Evolutionary conservation across 2,888 invertebrate genomes (phyloP).

Genomic region (Lymantria dispar): DNA sequence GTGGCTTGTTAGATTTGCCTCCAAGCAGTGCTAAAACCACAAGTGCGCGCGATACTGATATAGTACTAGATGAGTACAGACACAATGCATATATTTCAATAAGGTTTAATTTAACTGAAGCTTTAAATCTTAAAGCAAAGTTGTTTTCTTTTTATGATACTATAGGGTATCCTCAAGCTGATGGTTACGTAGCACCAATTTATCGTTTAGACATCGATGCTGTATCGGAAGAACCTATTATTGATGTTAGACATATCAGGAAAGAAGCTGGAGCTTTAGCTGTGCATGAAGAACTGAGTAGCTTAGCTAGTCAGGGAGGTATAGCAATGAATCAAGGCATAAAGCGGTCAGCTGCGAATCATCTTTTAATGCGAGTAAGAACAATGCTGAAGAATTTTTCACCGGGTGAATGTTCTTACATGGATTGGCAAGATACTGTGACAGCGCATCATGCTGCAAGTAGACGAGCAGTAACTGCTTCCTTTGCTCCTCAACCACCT

Average conservation of each 20-base stretch:
- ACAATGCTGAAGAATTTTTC: conserved; percentile 65
- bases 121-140: conserved; percentile 54
- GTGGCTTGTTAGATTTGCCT: conserved; percentile 58
- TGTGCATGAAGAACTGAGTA: conserved; percentile 67
- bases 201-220: conserved; percentile 44
- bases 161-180: conserved; percentile 50
- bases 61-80: conserved; percentile 51
- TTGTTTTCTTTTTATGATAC: conserved; percentile 48
- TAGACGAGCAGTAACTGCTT: conserved; percentile 65
- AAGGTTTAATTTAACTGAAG: conserved; percentile 60
- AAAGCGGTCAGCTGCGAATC: conserved; percentile 69
- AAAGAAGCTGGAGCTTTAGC: conserved; percentile 65
- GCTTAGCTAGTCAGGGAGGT: conserved; percentile 53
- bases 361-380: conserved; percentile 59
- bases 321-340: conserved; percentile 68
- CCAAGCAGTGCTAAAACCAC: conserved; percentile 56
- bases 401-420: conserved; percentile 51
- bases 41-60: conserved; percentile 50
- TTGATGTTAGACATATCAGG: conserved; percentile 59
- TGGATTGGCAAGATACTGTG: conserved; percentile 66
- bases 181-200: conserved; percentile 36
- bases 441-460: conserved; percentile 65
- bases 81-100: conserved; percentile 56
- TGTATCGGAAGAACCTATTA: conserved; percentile 41
- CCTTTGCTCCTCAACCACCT: conserved; percentile 67